Percentiles rank a stretch among this genome's conserved stretches.
These are phyloP conservation scores for Phengaris arion DNA, from an alignment of 2,888 invertebrate species.

Conservation along the genomic window DNA sequence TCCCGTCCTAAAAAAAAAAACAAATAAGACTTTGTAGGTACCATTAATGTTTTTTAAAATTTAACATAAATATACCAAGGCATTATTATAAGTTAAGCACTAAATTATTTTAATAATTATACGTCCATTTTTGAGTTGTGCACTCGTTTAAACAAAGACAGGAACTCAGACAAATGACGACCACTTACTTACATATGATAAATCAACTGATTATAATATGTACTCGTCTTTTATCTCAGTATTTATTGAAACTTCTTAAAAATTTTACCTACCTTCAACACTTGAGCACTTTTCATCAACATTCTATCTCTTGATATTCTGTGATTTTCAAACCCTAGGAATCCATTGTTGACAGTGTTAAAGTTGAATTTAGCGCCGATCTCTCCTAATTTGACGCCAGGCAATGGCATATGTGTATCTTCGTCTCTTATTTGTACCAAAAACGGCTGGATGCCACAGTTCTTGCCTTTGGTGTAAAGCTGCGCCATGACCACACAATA, in stretches of 20 bases:
- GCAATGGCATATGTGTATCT: slow-evolving; percentile 91
- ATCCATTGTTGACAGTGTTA: slow-evolving; percentile 95
- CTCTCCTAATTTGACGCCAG: slow-evolving; percentile 94
- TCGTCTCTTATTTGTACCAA: slow-evolving; percentile 93
- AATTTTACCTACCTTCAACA: slow-evolving; percentile 71
- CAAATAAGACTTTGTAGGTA: neutral
- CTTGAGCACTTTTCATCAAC: slow-evolving; percentile 96
- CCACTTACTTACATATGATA: too few species aligned
- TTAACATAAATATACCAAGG: neutral
- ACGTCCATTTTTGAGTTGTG: too few species aligned
- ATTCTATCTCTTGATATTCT: slow-evolving; percentile 92
- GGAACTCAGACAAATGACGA: too few species aligned
- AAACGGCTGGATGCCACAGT: slow-evolving; percentile 94
- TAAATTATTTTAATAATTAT: too few species aligned
- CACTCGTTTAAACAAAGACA: too few species aligned
- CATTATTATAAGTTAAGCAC: too few species aligned
- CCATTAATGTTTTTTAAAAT: neutral
- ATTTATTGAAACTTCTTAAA: too few species aligned
- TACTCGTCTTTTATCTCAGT: too few species aligned
- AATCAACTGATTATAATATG: too few species aligned
- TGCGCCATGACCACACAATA: slow-evolving; percentile 95
- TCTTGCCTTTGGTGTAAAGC: slow-evolving; percentile 88
- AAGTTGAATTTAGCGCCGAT: slow-evolving; percentile 96
- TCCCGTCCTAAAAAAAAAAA: slow-evolving; percentile 83
- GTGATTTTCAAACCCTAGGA: slow-evolving; percentile 90